phyloP scores from a whole-genome alignment of 2,113 vertebrate species.

The Pollachius pollachius region DNA sequence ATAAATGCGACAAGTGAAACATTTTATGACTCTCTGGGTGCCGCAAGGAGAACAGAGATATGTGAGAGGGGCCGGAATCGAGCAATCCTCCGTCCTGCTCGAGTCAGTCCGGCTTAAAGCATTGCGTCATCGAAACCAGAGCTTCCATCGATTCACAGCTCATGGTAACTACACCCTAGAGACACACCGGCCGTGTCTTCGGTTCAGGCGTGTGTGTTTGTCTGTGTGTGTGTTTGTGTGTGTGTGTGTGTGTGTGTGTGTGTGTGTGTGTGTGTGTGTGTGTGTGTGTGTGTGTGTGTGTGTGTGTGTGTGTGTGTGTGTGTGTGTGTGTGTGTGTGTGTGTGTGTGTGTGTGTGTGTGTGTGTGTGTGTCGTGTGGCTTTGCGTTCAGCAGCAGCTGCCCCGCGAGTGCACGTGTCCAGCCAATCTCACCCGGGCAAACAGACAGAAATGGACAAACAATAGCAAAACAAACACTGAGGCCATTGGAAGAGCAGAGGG shows the following conservation, averaged over 20 bases:
- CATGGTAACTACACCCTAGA: slow-evolving; percentile 67
- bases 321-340: too few relatives aligned
- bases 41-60: slow-evolving; percentile 11
- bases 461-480: slow-evolving; percentile 60
- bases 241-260: slow-evolving; percentile 17
- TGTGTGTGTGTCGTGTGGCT: too few relatives aligned
- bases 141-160: slow-evolving; percentile 60
- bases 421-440: slow-evolving; percentile 65
- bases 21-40: too few relatives aligned
- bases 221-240: background rate
- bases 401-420: slow-evolving; percentile 38
- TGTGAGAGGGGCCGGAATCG: slow-evolving; percentile 37
- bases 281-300: slow-evolving; percentile 14
- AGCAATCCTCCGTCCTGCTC: slow-evolving; percentile 43
- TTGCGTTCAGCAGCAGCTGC: background rate
- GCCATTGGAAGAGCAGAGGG: slow-evolving; percentile 24
- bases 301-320: too few relatives aligned
- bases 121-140: slow-evolving; percentile 67
- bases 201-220: slow-evolving; percentile 55
- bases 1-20: too few relatives aligned
- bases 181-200: slow-evolving; percentile 57
- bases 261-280: slow-evolving; percentile 11
- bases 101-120: slow-evolving; percentile 47
- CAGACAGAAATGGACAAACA: slow-evolving; percentile 71
- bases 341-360: too few relatives aligned